Conservation (phyloP, 2,113 vertebrate genomes). For the Cyanoderma ruficeps region DNA sequence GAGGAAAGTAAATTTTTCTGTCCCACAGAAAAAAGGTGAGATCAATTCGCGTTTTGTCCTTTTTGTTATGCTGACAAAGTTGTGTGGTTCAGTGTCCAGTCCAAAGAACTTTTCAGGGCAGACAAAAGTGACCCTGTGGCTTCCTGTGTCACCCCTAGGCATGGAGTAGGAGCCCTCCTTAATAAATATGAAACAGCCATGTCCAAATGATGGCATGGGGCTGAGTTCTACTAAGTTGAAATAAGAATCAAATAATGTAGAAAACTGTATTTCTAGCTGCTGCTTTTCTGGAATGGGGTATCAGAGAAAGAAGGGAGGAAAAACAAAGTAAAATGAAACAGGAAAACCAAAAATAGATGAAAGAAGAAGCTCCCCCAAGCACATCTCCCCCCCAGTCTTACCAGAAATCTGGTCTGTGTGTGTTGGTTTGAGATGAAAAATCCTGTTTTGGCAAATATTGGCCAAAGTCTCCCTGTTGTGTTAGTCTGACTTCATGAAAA, state of each 20-base stretch:
- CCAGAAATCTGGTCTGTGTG: neutral
- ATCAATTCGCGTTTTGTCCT: rapidly evolving
- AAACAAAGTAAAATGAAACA: neutral
- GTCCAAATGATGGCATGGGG: rapidly evolving
- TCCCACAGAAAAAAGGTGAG: neutral
- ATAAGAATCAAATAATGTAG: neutral
- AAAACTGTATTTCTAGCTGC: neutral
- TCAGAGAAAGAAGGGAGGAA: neutral
- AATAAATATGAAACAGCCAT: neutral
- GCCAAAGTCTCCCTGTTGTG: neutral
- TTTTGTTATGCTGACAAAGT: neutral
- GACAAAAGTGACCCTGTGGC: neutral
- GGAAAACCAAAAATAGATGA: neutral
- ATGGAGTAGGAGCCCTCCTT: neutral
- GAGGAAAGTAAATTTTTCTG: neutral
- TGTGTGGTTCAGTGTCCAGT: neutral
- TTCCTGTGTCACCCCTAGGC: neutral
- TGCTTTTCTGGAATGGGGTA: neutral
- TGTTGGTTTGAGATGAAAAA: neutral
- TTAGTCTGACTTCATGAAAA: neutral
- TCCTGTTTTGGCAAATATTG: neutral
- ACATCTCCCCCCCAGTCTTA: rapidly evolving
- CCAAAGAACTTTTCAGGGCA: neutral
- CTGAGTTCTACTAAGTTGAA: neutral
- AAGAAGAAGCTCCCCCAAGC: neutral